Base-by-base conservation (phyloP, 2,888 invertebrate genomes). In the Synanthedon vespiformis region DNA sequence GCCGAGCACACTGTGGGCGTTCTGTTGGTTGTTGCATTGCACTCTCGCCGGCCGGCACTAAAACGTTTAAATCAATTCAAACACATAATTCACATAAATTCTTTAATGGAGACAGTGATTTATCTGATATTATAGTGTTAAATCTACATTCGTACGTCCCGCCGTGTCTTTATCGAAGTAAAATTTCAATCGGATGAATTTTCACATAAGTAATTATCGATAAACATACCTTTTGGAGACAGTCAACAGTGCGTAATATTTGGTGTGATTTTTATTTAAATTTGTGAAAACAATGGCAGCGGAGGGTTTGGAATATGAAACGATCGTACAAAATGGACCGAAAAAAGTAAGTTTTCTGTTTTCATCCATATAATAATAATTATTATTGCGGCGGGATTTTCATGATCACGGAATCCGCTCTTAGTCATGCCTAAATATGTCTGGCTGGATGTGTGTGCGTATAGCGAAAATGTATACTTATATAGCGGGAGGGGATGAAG, bases 241-340 rank as follows among this genome's bases (percentile, higher is more conserved):
- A 59, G 59, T 62, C 58, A 60, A 55, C 65, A 64, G 69, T 74
- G 73, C 66, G 70, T 69, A 72, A 70, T 70, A 73, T 74, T 68
- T 67, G 22, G 53, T 69, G 80, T 80, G 77, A 68, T 71, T 74
- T 68, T 64, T 14, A 44, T 18, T 67, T 63, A 64, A 68, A 71
- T 68, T 68, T 76, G 75, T 78, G 77, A 72, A 68, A 73, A 70
- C 67, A 65, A 89, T 89, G 88, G 84, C 88, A 57, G 73, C 80
- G 60, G 90, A 90, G 79, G 90, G 90, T 69, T 84, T 90, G 79
- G 90, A 90, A 84, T 90, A 90, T 78, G 90, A 91, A 68, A 89
- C 86, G 75, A 88, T 89, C 64, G 88, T 89, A 64, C 90, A 90
- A 73, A 90, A 89, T 79, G 90, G 90, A 64, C 90, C 90, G 55